These are phyloP conservation scores for Sympetrum striolatum DNA, from an alignment of 2,888 invertebrate genomes.

Conservation along the genomic window DNA sequence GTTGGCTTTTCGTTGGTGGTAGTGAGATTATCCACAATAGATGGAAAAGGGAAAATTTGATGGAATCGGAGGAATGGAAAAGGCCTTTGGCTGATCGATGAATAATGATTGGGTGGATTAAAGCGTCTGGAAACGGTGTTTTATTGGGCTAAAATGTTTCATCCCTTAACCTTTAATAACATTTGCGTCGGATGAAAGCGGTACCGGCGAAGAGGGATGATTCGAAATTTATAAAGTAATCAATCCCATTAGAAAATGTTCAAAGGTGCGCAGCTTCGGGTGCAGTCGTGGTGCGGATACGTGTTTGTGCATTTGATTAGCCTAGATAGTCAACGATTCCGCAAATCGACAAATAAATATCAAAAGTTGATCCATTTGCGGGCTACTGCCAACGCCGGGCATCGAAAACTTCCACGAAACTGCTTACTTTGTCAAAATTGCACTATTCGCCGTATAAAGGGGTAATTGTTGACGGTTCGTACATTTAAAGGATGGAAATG, in stretches of 20 bases:
- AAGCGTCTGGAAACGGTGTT: slow-evolving; percentile 23
- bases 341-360: background rate
- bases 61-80: background rate
- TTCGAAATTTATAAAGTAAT: slow-evolving; percentile 17
- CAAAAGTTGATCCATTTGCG: background rate
- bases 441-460: too few relatives aligned
- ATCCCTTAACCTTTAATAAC: background rate
- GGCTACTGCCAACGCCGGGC: background rate
- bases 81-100: background rate
- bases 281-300: background rate
- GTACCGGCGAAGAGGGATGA: background rate
- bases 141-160: slow-evolving; percentile 4
- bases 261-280: background rate
- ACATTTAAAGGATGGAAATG: too few relatives aligned
- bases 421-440: too few relatives aligned
- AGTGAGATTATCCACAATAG: slow-evolving; percentile 11
- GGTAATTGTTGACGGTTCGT: too few relatives aligned
- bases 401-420: too few relatives aligned
- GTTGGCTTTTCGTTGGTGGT: background rate
- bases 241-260: background rate
- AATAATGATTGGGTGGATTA: slow-evolving; percentile 38
- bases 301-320: background rate
- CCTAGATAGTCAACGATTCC: background rate
- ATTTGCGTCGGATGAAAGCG: background rate
- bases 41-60: background rate